Percentiles rank a stretch among this genome's conserved stretches.
Evolutionary conservation across 2,888 invertebrate genomes (phyloP).

Genomic region (Argyresthia goedartella): DNA sequence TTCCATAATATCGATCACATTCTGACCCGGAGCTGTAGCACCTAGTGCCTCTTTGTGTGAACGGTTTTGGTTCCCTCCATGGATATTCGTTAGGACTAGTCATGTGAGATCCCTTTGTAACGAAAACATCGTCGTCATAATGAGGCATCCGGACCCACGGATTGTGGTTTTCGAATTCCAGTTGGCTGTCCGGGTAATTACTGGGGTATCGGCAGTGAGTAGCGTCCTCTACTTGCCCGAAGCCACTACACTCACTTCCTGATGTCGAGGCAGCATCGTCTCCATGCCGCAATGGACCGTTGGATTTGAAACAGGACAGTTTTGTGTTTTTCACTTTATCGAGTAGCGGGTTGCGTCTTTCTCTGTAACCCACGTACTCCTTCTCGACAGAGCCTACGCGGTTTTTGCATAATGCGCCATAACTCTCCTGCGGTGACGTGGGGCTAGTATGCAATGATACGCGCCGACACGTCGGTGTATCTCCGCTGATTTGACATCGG

Average conservation of each 20-base stretch:
- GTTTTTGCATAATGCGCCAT: conserved; percentile 58
- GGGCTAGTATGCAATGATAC: conserved; percentile 56
- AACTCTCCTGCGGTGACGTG: conserved; percentile 57
- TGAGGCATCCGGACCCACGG: conserved; percentile 62
- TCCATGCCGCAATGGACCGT: conserved; percentile 60
- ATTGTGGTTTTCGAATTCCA: conserved; percentile 62
- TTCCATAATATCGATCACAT: conserved; percentile 56
- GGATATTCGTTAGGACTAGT: conserved; percentile 45
- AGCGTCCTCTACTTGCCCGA: conserved; percentile 56
- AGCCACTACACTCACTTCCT: conserved; percentile 65
- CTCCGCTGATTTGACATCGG: conserved; percentile 44
- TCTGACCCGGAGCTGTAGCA: conserved; percentile 67
- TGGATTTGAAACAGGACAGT: conserved; percentile 76
- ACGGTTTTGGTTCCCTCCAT: conserved; percentile 49
- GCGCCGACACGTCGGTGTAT: conserved; percentile 50
- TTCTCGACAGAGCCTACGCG: conserved; percentile 67
- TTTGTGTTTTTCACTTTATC: conserved; percentile 80
- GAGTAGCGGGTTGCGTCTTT: conserved; percentile 77
- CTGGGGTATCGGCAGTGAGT: conserved; percentile 41
- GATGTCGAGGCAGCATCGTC: conserved; percentile 64
- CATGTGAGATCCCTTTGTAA: conserved; percentile 31
- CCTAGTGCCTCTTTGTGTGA: conserved; percentile 49
- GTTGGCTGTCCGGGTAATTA: conserved; percentile 44
- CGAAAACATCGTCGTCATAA: conserved; percentile 64
- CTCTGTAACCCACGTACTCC: conserved; percentile 70